Conservation (phyloP, 2,113 vertebrate genomes). For the Trichechus manatus region DNA sequence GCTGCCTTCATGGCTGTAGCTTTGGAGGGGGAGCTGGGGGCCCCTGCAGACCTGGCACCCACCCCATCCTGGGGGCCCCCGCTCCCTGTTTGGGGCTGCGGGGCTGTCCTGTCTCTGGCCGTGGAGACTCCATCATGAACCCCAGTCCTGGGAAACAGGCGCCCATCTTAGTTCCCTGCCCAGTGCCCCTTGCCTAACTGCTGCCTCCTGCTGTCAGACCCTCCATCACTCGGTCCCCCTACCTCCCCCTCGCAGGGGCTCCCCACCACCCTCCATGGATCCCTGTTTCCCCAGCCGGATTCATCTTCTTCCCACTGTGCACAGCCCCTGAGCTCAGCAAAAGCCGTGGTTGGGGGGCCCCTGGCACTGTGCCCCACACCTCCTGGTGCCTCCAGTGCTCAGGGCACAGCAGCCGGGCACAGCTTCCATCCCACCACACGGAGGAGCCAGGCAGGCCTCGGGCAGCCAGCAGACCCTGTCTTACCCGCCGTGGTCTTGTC, state of each 20-base stretch:
- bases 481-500: conserved; percentile 95
- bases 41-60: neutral
- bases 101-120: neutral
- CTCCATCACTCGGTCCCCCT: neutral
- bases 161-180: neutral
- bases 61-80: neutral
- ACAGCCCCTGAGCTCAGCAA: neutral
- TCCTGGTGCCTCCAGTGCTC: neutral
- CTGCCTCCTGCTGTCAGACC: neutral
- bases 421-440: neutral
- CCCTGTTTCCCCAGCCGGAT: neutral
- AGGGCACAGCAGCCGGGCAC: neutral
- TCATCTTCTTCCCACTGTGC: neutral
- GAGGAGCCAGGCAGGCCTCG: neutral
- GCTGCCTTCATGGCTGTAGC: no score
- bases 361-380: neutral
- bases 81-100: neutral
- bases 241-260: neutral
- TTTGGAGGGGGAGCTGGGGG: neutral
- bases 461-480: neutral
- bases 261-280: neutral
- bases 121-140: neutral
- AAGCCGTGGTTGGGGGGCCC: neutral
- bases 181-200: neutral
- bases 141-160: neutral